Evolutionary conservation across 2,113 vertebrate genomes (phyloP).

Genomic region (Oenanthe oenanthe): DNA sequence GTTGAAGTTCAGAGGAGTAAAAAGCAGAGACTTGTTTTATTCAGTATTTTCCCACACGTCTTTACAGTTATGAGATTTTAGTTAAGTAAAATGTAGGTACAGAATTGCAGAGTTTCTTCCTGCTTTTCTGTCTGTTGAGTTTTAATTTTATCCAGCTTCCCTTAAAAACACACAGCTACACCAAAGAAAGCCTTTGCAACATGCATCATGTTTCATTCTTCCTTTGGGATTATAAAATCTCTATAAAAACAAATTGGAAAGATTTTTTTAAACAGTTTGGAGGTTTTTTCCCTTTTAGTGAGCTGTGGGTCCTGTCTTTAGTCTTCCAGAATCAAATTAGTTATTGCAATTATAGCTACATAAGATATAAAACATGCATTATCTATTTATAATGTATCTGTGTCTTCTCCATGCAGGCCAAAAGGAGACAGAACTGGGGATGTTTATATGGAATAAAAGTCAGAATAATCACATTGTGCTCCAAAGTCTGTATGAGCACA

Average conservation of each 20-base stretch:
- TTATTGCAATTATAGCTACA: neutral
- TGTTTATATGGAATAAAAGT: neutral
- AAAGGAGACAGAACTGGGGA: neutral
- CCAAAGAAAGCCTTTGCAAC: neutral
- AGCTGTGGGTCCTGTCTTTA: neutral
- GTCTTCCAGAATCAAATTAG: neutral
- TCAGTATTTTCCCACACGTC: neutral
- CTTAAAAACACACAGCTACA: neutral
- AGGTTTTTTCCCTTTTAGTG: neutral
- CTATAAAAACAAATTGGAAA: neutral
- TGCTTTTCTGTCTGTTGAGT: neutral
- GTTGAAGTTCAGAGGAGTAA: neutral
- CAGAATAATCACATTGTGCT: neutral
- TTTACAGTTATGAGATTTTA: neutral
- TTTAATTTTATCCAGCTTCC: neutral
- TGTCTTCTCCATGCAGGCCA: neutral
- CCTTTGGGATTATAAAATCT: neutral
- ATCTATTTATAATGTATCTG: neutral
- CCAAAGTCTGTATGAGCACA: neutral
- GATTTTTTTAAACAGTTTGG: neutral
- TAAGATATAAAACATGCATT: neutral
- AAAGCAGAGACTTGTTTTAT: neutral
- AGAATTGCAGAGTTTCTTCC: neutral
- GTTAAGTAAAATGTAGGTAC: neutral
- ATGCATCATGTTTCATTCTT: neutral